Evolutionary conservation across 2,113 vertebrate species (phyloP).

Genomic region (Mionectes macconnelli): DNA sequence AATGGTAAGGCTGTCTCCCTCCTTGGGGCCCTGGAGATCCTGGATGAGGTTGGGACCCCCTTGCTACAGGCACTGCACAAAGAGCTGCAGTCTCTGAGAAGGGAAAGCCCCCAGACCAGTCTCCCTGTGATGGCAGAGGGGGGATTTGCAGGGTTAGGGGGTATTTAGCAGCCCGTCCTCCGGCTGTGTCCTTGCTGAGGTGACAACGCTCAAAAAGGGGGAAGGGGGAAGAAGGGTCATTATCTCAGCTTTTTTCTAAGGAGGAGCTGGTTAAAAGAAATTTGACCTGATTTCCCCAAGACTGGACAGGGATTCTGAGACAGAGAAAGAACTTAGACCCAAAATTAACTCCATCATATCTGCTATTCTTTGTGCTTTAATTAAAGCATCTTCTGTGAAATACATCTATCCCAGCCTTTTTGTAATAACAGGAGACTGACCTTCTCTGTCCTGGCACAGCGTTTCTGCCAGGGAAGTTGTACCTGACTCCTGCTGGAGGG

Average conservation of each 20-base stretch:
- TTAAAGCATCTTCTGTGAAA: not conserved
- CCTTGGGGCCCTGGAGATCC: not conserved
- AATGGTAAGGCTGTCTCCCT: conserved; percentile 76
- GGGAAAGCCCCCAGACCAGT: not conserved
- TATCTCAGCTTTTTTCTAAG: not conserved
- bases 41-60: not conserved
- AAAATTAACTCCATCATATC: not conserved
- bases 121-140: not conserved
- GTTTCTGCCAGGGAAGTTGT: not conserved
- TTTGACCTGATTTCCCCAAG: not conserved
- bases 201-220: accelerated
- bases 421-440: not conserved
- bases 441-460: not conserved
- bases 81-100: not conserved
- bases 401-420: not conserved
- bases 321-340: not conserved
- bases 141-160: not conserved
- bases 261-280: not conserved
- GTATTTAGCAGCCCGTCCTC: not conserved
- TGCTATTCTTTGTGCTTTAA: not conserved
- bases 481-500: not conserved
- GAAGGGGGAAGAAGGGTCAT: not conserved
- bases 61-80: not conserved
- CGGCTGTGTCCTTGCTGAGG: not conserved
- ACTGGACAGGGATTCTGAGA: not conserved